Base-by-base conservation (phyloP, 1,140 invertebrate species). In the Stegodyphus dumicola region DNA sequence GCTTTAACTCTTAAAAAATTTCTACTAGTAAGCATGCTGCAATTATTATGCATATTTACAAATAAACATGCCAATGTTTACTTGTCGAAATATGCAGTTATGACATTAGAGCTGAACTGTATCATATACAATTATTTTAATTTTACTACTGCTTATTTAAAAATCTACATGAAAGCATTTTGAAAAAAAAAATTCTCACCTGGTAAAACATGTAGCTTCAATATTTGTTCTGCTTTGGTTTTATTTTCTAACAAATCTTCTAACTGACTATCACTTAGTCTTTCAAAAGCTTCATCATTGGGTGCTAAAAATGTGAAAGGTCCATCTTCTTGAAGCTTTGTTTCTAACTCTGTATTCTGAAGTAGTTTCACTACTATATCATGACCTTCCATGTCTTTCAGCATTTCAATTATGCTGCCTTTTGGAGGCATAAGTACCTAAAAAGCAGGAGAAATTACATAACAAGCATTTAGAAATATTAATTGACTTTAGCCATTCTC, bases 121-220 rank as follows among this genome's bases (percentile, higher is more conserved):
- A 33, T 33, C 33, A 33, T 33, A 33, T 33, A 33, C 1, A 33
- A 33, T 33, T 33, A 33, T 33, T 33, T 33, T 33, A 33, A 33
- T 33, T 33, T 33, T 33, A 3, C 33, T 33, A 33, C 33, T 33
- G 33, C 3, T 33, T 33, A 33, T 33, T 33, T 33, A 33, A 3
- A 33, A 33, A 33, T 33, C 33, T 33, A 3, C 1, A 33, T 33
- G 33, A 33, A 33, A 3, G 33, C 33, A 33, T 33, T 33, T 33
- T 33, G 33, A 33, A 6, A 9, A 89, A 89, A 18, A 67, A 67
- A 18, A 54, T 33, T 7, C 17, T n/a, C 78, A 86, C 84, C 92
- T 89, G 90, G 90, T 33, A 93, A 87, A 49, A 93, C 90, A 88
- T 93, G 92, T 48, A 90, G 89, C 87, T 91, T 91, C 53, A 93